Percentiles rank a stretch among this genome's conserved stretches.
These are phyloP conservation scores for Drosophila nigrodunni DNA, from an alignment of 1,140 invertebrate species.

Conservation along the genomic window DNA sequence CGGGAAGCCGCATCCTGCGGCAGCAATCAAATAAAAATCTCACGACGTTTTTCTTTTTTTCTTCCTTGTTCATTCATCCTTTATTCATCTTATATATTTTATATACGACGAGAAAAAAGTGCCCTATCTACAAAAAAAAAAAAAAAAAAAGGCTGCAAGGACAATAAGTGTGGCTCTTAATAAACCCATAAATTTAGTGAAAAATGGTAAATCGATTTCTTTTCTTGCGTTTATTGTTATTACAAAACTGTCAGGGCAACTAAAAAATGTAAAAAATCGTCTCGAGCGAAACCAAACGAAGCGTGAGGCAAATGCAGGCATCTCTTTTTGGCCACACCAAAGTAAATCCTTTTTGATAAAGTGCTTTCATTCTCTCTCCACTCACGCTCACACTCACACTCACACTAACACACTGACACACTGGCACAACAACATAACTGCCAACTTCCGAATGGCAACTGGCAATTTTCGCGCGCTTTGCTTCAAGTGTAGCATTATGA, in stretches of 20 bases:
- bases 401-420: background rate
- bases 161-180: conserved; percentile 48
- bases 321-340: conserved; percentile 32
- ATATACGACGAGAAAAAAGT: conserved; percentile 29
- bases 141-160: conserved; percentile 26
- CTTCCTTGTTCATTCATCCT: background rate
- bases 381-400: conserved; percentile 15
- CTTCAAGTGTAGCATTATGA: conserved; percentile 76
- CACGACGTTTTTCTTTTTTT: conserved; percentile 27
- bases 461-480: conserved; percentile 48
- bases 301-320: conserved; percentile 33
- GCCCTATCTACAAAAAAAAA: conserved; percentile 34
- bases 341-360: conserved; percentile 81
- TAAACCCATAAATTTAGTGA: conserved; percentile 80
- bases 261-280: conserved; percentile 35
- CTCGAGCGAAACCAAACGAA: background rate
- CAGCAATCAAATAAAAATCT: conserved; percentile 68
- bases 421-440: background rate
- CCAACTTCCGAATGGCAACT: conserved; percentile 23
- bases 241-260: conserved; percentile 72
- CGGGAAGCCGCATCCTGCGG: conserved; percentile 22
- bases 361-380: conserved; percentile 62
- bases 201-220: conserved; percentile 80
- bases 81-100: conserved; percentile 11
- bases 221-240: conserved; percentile 78